Evolutionary conservation across 2,797 vertebrate genomes (phyloP).

Genomic region (Lacerta agilis): DNA sequence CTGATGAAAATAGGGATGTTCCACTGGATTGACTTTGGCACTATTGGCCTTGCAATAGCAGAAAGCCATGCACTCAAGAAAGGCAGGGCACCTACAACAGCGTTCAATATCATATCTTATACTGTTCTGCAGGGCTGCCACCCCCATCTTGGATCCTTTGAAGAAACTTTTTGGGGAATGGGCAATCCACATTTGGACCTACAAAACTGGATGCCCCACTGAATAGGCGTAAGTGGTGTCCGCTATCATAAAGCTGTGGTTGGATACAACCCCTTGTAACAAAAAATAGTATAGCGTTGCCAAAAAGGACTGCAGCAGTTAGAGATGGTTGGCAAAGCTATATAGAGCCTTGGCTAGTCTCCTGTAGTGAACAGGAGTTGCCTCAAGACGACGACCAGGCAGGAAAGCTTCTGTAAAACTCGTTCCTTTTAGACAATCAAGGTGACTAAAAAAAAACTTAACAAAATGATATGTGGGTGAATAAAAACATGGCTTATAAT

Average conservation of each 20-base stretch:
- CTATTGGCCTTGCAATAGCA: background rate
- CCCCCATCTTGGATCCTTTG: too few relatives aligned
- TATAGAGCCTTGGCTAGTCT: background rate
- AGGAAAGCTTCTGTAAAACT: background rate
- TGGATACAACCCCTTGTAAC: background rate
- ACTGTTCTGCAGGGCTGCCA: too few relatives aligned
- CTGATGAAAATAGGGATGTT: too few relatives aligned
- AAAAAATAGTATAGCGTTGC: background rate
- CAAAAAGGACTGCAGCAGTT: background rate
- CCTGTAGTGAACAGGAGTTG: background rate
- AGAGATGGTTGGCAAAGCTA: background rate
- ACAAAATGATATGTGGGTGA: background rate
- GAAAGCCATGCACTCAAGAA: too few relatives aligned
- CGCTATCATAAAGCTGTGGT: background rate
- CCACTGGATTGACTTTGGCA: background rate
- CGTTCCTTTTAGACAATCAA: background rate
- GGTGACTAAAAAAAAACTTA: background rate
- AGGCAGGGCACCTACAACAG: too few relatives aligned
- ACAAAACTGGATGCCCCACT: background rate
- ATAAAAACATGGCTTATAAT: background rate
- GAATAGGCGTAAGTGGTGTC: background rate
- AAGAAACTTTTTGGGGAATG: too few relatives aligned
- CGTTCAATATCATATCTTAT: too few relatives aligned
- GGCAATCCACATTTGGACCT: too few relatives aligned
- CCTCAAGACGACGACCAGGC: background rate